Conservation (phyloP, 1,140 invertebrate genomes). For the Calliphora vicina region DNA sequence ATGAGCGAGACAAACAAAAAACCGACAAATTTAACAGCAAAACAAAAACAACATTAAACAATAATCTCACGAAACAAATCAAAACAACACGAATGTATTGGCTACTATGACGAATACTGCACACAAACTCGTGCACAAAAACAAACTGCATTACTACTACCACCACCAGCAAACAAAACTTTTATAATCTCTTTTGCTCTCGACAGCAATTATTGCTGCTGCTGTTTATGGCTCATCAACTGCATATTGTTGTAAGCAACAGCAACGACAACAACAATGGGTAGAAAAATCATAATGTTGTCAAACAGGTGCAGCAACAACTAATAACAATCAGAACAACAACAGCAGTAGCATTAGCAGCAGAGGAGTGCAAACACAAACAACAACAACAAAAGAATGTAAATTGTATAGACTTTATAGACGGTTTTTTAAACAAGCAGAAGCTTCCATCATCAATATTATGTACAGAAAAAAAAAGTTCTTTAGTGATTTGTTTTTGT, state of each 20-base stretch:
- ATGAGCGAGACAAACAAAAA: no score
- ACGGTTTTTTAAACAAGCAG: not conserved
- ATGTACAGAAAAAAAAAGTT: not conserved
- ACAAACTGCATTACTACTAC: not conserved
- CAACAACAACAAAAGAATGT: not conserved
- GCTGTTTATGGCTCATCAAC: slow-evolving; percentile 11
- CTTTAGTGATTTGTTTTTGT: not conserved
- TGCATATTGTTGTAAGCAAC: slow-evolving; percentile 13
- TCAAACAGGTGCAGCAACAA: slow-evolving; percentile 32
- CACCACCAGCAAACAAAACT: not conserved
- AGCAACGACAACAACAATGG: not conserved
- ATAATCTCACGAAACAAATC: not conserved
- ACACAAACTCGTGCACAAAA: no score
- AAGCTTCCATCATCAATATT: slow-evolving; percentile 6
- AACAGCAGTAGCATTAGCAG: not conserved
- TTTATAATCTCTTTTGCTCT: not conserved
- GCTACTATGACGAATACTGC: not conserved
- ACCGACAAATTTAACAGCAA: not conserved
- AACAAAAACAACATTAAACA: not conserved
- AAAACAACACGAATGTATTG: not conserved
- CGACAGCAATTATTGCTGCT: not conserved
- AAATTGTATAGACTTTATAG: not conserved
- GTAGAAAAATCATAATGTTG: not conserved
- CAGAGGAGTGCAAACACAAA: not conserved
- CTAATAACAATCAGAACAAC: slow-evolving; percentile 31